These are phyloP conservation scores for Apogon talboti DNA, from an alignment of 2,797 vertebrate genomes.

Conservation along the genomic window DNA sequence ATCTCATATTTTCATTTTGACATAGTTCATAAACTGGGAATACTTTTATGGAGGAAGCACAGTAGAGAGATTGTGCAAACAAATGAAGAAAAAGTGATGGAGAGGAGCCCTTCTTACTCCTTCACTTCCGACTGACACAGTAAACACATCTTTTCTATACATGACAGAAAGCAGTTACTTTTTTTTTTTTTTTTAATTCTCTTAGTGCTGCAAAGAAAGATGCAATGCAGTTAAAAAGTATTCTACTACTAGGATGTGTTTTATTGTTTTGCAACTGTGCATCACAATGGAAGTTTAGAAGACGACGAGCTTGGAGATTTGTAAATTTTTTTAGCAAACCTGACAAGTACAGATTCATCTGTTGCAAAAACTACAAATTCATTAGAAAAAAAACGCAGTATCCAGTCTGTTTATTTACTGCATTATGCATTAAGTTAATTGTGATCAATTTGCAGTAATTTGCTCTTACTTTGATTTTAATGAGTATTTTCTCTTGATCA, in stretches of 20 bases:
- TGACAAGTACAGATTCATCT: too few relatives aligned
- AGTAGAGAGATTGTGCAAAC: slow-evolving; percentile 29
- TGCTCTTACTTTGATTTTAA: slow-evolving; percentile 16
- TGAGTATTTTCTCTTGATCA: slow-evolving; percentile 8
- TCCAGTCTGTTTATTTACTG: not conserved
- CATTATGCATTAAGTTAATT: not conserved
- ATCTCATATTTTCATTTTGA: slow-evolving; percentile 25
- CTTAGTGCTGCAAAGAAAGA: slow-evolving; percentile 28
- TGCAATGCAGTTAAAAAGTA: too few relatives aligned
- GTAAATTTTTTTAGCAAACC: too few relatives aligned
- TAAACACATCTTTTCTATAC: slow-evolving; percentile 32
- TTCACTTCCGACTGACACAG: not conserved
- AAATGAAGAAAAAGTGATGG: slow-evolving; percentile 22
- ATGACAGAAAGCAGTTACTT: slow-evolving; percentile 61
- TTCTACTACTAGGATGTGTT: not conserved
- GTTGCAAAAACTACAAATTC: too few relatives aligned
- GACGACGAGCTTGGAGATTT: too few relatives aligned
- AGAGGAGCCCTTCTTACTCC: slow-evolving; percentile 12
- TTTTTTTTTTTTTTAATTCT: slow-evolving; percentile 63
- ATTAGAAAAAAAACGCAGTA: not conserved
- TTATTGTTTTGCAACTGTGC: slow-evolving; percentile 13
- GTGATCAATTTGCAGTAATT: slow-evolving; percentile 10
- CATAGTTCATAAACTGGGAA: slow-evolving; percentile 21
- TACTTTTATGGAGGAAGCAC: slow-evolving; percentile 30
- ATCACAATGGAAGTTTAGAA: not conserved